Evolutionary conservation across 2,888 invertebrate species (phyloP).

Genomic region (Urechis unicinctus): DNA sequence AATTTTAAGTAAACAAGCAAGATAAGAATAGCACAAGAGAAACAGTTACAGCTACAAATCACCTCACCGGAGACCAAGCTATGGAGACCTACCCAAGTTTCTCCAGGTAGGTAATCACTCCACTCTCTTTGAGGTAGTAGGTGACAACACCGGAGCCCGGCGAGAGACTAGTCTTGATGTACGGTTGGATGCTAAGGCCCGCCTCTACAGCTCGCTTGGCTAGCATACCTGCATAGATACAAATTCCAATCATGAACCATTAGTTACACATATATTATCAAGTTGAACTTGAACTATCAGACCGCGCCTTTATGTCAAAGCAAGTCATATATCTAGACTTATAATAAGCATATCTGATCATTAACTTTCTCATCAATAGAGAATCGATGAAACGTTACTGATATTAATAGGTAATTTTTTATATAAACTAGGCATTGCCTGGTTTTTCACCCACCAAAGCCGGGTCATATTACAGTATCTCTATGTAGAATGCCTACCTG

Average conservation of each 20-base stretch:
- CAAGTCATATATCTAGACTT: no score
- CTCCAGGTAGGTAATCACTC: constrained; percentile 79
- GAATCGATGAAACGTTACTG: no score
- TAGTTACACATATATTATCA: neutral
- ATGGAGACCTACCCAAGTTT: constrained; percentile 62
- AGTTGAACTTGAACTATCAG: no score
- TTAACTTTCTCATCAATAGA: neutral
- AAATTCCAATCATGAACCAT: neutral
- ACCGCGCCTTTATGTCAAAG: no score
- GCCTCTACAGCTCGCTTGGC: constrained; percentile 91
- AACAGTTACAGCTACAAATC: neutral
- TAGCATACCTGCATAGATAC: constrained; percentile 56
- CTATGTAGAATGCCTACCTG: constrained; percentile 58
- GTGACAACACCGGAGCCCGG: constrained; percentile 94
- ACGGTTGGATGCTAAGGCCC: constrained; percentile 81
- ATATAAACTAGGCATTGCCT: no score
- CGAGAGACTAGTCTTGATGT: constrained; percentile 93
- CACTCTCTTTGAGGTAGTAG: constrained; percentile 81
- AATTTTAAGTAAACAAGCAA: no score
- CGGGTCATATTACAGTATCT: neutral
- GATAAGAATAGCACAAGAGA: no score
- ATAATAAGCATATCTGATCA: neutral
- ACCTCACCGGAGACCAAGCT: neutral
- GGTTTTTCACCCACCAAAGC: no score
- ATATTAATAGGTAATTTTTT: no score